Evolutionary conservation across 2,888 invertebrate species (phyloP).

Genomic region (Tiliacea citrago): DNA sequence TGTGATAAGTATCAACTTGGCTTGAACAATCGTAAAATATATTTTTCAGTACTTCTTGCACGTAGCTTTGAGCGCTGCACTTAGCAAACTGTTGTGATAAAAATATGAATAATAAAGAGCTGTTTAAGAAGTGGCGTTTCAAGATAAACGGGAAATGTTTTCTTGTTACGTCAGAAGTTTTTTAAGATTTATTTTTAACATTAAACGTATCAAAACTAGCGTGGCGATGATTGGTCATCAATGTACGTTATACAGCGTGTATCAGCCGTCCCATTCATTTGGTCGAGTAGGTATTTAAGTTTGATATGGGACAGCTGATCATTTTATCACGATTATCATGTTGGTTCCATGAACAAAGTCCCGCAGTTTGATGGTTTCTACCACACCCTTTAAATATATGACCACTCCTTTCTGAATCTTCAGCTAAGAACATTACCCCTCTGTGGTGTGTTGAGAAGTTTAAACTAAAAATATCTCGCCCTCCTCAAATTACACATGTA

Average conservation of each 20-base stretch:
- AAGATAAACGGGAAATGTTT: slow-evolving; percentile 46
- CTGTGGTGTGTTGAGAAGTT: too few relatives aligned
- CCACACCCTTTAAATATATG: neutral
- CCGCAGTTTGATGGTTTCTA: neutral
- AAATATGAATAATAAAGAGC: slow-evolving; percentile 56
- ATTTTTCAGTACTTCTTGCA: slow-evolving; percentile 55
- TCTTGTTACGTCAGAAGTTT: slow-evolving; percentile 4
- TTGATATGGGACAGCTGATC: neutral
- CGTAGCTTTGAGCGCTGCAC: slow-evolving; percentile 47
- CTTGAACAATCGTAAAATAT: slow-evolving; percentile 50
- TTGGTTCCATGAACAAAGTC: neutral
- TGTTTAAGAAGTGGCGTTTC: slow-evolving; percentile 43
- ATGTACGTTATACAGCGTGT: too few relatives aligned
- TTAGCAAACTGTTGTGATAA: slow-evolving; percentile 58
- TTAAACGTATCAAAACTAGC: neutral
- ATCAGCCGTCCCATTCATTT: neutral
- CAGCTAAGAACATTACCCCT: neutral
- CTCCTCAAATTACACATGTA: neutral
- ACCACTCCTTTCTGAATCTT: neutral
- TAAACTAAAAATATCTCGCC: neutral
- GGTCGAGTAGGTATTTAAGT: too few relatives aligned
- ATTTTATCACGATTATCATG: neutral
- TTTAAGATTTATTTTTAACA: slow-evolving; percentile 5
- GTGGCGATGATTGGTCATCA: too few relatives aligned
- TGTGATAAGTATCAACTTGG: slow-evolving; percentile 51